Percentiles rank a stretch among this genome's conserved stretches.
Evolutionary conservation across 2,113 vertebrate species (phyloP).

Genomic region (Theristicus caerulescens): DNA sequence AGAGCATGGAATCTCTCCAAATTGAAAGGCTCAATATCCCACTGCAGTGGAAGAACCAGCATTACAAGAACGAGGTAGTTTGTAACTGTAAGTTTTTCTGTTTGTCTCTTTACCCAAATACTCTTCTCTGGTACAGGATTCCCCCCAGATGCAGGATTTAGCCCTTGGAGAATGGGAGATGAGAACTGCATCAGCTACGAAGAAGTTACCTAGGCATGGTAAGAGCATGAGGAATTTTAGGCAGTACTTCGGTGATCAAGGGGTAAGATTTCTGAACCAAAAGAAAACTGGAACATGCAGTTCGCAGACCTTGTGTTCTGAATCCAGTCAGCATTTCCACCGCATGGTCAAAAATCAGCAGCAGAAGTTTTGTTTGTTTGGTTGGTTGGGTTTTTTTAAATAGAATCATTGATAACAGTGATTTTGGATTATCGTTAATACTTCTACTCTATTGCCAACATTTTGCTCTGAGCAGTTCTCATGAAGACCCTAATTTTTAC

Average conservation of each 20-base stretch:
- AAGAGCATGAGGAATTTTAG: background rate
- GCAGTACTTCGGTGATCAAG: background rate
- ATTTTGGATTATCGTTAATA: background rate
- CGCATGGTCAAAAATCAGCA: rapidly evolving
- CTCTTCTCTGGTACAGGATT: background rate
- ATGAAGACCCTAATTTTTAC: background rate
- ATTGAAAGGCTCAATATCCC: background rate
- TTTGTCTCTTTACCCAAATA: background rate
- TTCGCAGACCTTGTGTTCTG: background rate
- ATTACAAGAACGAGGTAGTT: background rate
- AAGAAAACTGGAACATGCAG: background rate
- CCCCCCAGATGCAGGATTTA: background rate
- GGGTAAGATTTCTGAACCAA: background rate
- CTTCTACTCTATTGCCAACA: background rate
- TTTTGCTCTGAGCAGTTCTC: background rate
- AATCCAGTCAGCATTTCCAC: background rate
- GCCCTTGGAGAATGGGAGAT: background rate
- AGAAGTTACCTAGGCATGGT: background rate
- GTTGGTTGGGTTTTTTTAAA: background rate
- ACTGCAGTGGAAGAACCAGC: background rate
- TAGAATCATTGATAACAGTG: background rate
- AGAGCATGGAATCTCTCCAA: background rate
- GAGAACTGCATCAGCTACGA: background rate
- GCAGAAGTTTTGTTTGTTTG: background rate
- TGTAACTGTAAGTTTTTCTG: background rate